Conservation (phyloP, 2,113 vertebrate genomes). For the Struthio camelus region DNA sequence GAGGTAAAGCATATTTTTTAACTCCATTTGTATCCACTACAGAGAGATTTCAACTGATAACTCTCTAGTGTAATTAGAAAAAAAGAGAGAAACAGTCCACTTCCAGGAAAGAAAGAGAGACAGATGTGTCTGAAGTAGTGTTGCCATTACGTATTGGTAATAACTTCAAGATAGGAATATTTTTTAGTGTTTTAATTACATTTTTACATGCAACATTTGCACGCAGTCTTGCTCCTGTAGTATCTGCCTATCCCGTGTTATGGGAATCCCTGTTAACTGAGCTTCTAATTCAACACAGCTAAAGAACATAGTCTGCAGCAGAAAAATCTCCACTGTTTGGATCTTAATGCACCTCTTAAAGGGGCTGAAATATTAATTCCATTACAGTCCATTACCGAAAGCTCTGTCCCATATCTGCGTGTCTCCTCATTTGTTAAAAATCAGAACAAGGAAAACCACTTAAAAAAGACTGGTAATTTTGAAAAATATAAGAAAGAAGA, state of each 20-base stretch:
- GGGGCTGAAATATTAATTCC: background rate
- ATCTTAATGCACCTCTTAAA: background rate
- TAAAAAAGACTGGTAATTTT: background rate
- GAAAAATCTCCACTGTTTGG: background rate
- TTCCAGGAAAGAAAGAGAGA: background rate
- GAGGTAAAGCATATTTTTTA: background rate
- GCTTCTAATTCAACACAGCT: background rate
- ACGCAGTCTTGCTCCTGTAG: background rate
- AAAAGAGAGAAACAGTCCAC: accelerated
- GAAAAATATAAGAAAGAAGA: background rate
- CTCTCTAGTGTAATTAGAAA: background rate
- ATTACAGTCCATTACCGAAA: background rate
- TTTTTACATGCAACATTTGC: background rate
- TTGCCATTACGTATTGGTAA: background rate
- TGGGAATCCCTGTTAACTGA: background rate
- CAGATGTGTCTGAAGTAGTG: background rate
- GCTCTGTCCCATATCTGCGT: background rate
- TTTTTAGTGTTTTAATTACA: background rate
- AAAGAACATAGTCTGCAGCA: background rate
- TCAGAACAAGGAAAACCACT: background rate
- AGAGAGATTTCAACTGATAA: background rate
- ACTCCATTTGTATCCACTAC: background rate
- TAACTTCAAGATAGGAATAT: background rate
- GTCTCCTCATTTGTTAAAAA: background rate
- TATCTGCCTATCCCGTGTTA: background rate